These are phyloP conservation scores for Caenorhabditis panamensis DNA, from an alignment of 2,888 invertebrate species.

Conservation along the genomic window DNA sequence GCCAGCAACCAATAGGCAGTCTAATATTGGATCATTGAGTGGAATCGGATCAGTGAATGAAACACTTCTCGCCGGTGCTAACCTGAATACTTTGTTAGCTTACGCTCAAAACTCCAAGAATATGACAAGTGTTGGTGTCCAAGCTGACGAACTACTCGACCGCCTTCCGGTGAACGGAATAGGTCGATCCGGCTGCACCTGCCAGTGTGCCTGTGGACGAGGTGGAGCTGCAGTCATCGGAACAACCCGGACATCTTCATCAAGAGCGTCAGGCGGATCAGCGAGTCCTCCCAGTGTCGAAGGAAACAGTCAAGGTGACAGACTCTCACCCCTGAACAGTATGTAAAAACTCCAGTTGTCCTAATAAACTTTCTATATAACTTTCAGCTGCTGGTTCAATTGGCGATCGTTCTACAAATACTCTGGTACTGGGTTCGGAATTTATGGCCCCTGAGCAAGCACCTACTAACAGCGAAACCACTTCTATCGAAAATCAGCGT, in stretches of 20 bases:
- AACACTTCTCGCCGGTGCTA: conserved; percentile 22
- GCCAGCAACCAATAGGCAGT: conserved; percentile 1
- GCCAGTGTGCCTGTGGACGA: conserved; percentile 61
- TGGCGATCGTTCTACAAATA: conserved; percentile 37
- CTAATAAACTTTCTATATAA: too few species aligned
- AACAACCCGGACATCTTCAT: conserved; percentile 51
- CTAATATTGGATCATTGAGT: conserved; percentile 7
- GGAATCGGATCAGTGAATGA: conserved; percentile 30
- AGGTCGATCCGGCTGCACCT: conserved; percentile 56
- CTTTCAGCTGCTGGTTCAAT: conserved; percentile 53
- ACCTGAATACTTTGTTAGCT: conserved; percentile 32
- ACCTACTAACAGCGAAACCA: background rate
- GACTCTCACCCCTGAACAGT: conserved; percentile 13
- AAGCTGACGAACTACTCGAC: conserved; percentile 42
- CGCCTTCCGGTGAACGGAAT: conserved; percentile 26
- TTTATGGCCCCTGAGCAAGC: background rate
- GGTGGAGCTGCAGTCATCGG: conserved; percentile 48
- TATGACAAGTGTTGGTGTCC: conserved; percentile 42
- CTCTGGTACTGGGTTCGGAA: background rate
- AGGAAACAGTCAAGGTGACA: conserved; percentile 8
- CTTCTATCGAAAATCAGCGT: conserved; percentile 22
- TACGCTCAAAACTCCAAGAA: conserved; percentile 39
- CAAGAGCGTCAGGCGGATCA: conserved; percentile 65
- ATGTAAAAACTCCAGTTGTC: background rate
- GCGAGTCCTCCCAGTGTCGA: conserved; percentile 37